Evolutionary conservation across 1,140 invertebrate genomes (phyloP), one percentile per base, ranked within the genome.

Genomic region (Danaus plexippus): DNA sequence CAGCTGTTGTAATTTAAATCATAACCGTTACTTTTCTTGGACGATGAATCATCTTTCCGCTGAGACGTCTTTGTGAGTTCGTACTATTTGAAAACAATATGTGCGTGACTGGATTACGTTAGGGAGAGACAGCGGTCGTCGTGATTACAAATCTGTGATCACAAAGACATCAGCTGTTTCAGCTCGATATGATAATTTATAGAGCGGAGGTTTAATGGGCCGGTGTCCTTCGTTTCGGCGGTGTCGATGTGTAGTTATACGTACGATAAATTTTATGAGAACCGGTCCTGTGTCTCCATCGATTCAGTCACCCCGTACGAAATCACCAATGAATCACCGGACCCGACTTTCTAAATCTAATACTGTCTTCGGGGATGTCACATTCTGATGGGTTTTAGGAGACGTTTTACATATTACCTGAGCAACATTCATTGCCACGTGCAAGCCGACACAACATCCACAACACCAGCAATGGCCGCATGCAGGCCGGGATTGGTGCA

Each of bases 401-500:
- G 13, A 22, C 11, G 15, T 40, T 32, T 49, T 32, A n/a, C 47
- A 15, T 41, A 15, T 15, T 15, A 50, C 11, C 8, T 50, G 9
- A 41, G 11, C 11, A 9, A n/a, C 32, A 15, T 50, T 50, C 48
- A 12, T 42, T 61, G 72, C 69, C 72, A 75, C 72, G 73, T 79
- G 71, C 67, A 66, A 67, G 61, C 55, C 58, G 58, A 60, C 47
- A 32, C 22, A 63, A 63, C 66, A 61, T 60, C 50, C 57, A 63
- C 68, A 66, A 68, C 71, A 67, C 52, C 47, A 51, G 59, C 69
- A 63, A 72, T 67, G 73, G 70, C 80, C 80, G 72, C 78, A 81
- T 71, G 83, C 77, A 86, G 83, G 83, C 83, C 81, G 83, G 83
- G 83, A 82, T 83, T 77, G 81, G 83, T 86, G 83, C 83, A 86